Conservation (phyloP, 2,797 vertebrate species). For the Lates japonicus region DNA sequence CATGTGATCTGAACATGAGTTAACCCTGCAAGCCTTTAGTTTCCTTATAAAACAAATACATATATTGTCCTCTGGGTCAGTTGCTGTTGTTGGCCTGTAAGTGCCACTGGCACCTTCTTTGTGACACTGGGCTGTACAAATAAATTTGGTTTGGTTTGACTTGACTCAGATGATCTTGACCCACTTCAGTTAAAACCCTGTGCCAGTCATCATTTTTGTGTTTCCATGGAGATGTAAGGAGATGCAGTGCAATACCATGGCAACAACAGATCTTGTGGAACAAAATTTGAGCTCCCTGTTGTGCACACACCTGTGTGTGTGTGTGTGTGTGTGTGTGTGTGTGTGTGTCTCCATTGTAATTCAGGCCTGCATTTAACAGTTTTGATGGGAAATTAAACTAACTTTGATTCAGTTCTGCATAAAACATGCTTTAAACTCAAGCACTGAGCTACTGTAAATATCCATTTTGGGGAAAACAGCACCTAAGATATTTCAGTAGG, state of each 20-base stretch:
- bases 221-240: slow-evolving; percentile 83
- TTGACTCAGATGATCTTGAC: slow-evolving; percentile 62
- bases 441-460: neutral
- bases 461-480: neutral
- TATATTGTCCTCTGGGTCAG: neutral
- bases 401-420: neutral
- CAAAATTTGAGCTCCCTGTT: slow-evolving; percentile 50
- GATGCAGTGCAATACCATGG: slow-evolving; percentile 75
- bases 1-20: neutral
- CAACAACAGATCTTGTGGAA: slow-evolving; percentile 76
- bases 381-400: neutral
- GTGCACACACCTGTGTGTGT: slow-evolving; percentile 52
- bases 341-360: slow-evolving; percentile 11
- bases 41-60: neutral
- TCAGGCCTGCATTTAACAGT: neutral
- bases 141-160: slow-evolving; percentile 27
- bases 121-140: neutral
- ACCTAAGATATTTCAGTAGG: neutral
- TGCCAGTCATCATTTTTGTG: slow-evolving; percentile 68
- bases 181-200: slow-evolving; percentile 61
- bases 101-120: neutral
- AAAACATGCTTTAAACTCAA: neutral
- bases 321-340: slow-evolving; percentile 40
- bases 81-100: neutral
- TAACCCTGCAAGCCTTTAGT: neutral